Conservation (phyloP, 2,888 invertebrate genomes). For the Halictus quadricinctus region DNA sequence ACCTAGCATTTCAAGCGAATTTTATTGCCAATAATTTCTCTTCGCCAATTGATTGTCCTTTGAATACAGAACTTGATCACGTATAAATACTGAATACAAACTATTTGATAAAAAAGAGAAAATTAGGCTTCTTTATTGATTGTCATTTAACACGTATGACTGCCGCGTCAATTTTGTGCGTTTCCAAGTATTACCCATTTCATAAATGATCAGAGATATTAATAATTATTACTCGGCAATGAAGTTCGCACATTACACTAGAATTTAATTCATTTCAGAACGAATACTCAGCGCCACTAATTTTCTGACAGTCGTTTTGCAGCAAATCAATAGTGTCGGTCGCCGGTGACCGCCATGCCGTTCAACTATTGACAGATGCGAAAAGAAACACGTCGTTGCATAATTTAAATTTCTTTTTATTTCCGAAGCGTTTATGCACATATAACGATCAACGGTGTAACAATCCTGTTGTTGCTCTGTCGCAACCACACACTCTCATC, state of each 20-base stretch:
- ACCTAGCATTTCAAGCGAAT: not conserved
- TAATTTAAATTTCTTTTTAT: conserved; percentile 63
- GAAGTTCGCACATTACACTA: too few relatives aligned
- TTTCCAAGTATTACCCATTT: not conserved
- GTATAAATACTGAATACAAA: not conserved
- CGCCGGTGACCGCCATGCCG: not conserved
- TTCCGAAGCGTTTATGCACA: conserved; percentile 67
- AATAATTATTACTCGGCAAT: too few relatives aligned
- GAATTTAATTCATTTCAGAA: too few relatives aligned
- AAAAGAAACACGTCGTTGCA: conserved; percentile 23
- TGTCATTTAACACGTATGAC: too few relatives aligned
- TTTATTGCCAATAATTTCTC: not conserved
- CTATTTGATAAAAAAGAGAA: not conserved
- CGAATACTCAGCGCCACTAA: too few relatives aligned
- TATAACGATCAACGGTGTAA: conserved; percentile 67
- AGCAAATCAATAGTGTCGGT: not conserved
- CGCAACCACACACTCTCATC: conserved; percentile 35
- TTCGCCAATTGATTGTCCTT: not conserved
- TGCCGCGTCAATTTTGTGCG: not conserved
- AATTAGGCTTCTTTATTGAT: not conserved
- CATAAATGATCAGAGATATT: too few relatives aligned
- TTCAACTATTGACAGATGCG: not conserved
- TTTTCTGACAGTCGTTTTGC: not conserved
- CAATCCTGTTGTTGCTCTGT: conserved; percentile 59
- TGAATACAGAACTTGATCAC: not conserved